phyloP scores from a whole-genome alignment of 2,797 vertebrate genomes.

The Mionectes olivaceus region DNA sequence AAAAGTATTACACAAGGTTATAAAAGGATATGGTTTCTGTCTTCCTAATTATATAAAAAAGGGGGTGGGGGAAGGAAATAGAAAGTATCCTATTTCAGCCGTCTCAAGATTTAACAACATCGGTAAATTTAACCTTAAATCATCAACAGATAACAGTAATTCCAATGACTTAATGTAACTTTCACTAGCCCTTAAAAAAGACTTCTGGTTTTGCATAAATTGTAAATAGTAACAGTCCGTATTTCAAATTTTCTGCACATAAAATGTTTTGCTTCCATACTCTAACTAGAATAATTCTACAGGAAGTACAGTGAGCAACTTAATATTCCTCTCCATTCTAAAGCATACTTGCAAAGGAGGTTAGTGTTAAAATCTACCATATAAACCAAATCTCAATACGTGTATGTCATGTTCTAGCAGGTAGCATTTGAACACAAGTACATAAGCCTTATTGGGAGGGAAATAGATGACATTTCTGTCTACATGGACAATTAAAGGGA shows the following conservation, averaged over 20 bases:
- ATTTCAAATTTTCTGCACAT: background rate
- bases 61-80: background rate
- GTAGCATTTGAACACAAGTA: background rate
- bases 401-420: background rate
- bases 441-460: background rate
- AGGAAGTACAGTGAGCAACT: background rate
- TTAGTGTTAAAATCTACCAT: background rate
- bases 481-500: background rate
- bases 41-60: background rate
- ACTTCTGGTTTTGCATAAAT: background rate
- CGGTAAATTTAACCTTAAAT: background rate
- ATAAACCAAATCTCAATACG: background rate
- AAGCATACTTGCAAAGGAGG: background rate
- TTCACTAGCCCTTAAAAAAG: background rate
- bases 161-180: background rate
- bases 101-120: background rate
- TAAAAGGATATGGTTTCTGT: background rate
- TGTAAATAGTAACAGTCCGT: background rate
- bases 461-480: background rate
- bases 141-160: background rate
- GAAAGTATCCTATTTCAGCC: background rate
- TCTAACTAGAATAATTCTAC: constrained; percentile 6
- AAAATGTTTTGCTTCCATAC: background rate
- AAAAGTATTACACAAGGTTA: background rate
- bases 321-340: background rate